A percentile compares a stretch with the other conserved stretches of the same genome.
phyloP scores from a whole-genome alignment of 2,113 vertebrate species.

The Neotoma lepida region DNA sequence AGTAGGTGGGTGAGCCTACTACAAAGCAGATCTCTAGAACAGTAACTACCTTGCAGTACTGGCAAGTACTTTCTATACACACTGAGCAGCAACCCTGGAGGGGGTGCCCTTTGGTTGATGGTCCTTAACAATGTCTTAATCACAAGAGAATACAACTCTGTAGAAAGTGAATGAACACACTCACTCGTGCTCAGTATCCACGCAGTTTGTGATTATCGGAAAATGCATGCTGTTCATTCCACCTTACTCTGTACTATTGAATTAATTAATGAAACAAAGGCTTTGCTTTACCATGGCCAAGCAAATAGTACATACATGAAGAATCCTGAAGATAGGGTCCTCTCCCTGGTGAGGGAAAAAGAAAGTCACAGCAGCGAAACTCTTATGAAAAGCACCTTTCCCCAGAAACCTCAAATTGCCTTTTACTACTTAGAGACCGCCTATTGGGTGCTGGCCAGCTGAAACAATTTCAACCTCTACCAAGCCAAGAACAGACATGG shows the following conservation, averaged over 20 bases:
- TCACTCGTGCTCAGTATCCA: background rate
- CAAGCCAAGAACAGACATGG: background rate
- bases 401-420: slow-evolving; percentile 17
- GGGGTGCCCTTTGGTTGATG: background rate
- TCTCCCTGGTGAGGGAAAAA: background rate
- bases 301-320: slow-evolving; percentile 64
- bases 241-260: background rate
- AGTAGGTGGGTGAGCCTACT: background rate
- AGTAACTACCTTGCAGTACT: background rate
- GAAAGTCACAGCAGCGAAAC: slow-evolving; percentile 2
- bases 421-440: background rate
- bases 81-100: background rate
- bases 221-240: background rate
- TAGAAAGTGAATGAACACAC: background rate
- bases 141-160: background rate
- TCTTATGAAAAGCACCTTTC: slow-evolving; percentile 7
- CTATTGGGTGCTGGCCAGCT: slow-evolving; percentile 18
- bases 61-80: background rate
- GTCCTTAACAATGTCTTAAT: background rate
- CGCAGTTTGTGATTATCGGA: background rate
- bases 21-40: background rate
- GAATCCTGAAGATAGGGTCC: slow-evolving; percentile 59
- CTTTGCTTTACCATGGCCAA: slow-evolving; percentile 55
- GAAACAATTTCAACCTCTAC: slow-evolving; percentile 56
- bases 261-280: slow-evolving; percentile 53